Conservation (phyloP, 1,140 invertebrate species). For the Macrocentrus cingulum region DNA sequence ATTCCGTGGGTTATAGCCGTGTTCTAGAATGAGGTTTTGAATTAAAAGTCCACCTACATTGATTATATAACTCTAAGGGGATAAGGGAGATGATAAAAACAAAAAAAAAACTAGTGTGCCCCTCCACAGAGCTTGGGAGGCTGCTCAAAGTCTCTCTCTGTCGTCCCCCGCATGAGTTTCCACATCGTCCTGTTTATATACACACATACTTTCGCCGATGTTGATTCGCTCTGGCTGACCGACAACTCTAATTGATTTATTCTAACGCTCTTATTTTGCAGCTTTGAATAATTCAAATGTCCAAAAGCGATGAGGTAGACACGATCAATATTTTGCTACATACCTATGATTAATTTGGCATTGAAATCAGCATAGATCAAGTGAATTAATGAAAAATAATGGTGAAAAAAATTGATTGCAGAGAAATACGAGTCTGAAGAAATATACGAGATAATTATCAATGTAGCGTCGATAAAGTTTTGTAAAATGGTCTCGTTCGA, state of each 20-base stretch:
- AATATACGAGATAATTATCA: conserved; percentile 17
- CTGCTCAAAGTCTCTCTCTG: not conserved
- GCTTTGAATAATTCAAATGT: no score
- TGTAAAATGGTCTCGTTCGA: conserved; percentile 27
- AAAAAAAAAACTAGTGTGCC: conserved; percentile 6
- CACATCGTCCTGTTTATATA: not conserved
- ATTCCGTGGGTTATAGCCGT: not conserved
- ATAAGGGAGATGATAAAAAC: not conserved
- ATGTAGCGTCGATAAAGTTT: conserved; percentile 23
- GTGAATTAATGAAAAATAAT: no score
- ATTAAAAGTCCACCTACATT: not conserved
- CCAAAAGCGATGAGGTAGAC: no score
- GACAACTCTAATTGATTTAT: conserved; percentile 1
- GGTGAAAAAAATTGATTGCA: no score
- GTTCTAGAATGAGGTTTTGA: not conserved
- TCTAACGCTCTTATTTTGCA: not conserved
- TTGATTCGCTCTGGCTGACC: not conserved
- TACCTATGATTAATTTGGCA: no score
- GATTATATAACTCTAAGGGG: conserved; percentile 3
- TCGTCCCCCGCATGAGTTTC: no score
- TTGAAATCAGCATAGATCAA: no score
- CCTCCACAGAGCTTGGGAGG: not conserved
- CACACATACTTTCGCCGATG: not conserved
- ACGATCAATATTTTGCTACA: no score
- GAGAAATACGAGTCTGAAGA: not conserved